phyloP scores from a whole-genome alignment of 2,113 vertebrate species.

The Pomatostomus ruficeps region DNA sequence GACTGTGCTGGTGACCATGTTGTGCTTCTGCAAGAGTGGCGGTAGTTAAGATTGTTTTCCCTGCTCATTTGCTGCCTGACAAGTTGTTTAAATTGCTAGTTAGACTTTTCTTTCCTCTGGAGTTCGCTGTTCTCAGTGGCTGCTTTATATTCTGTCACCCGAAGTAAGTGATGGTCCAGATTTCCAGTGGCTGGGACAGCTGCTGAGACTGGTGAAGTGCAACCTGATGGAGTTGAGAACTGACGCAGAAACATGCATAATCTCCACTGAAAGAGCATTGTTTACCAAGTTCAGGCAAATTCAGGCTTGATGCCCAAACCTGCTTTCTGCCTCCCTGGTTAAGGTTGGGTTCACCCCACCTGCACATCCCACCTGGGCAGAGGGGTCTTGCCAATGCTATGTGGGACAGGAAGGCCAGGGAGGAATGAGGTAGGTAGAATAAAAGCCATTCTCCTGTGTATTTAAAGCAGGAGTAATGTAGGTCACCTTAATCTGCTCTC shows the following conservation, averaged over 20 bases:
- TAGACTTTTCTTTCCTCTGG: neutral
- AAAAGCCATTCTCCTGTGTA: neutral
- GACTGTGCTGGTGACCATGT: neutral
- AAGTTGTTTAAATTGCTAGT: neutral
- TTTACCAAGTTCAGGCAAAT: neutral
- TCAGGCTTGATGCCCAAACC: neutral
- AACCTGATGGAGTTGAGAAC: neutral
- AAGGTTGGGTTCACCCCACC: neutral
- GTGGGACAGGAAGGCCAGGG: neutral
- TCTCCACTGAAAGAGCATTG: neutral
- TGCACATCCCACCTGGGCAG: neutral
- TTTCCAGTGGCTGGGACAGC: neutral
- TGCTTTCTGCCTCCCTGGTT: neutral
- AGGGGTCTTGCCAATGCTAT: neutral
- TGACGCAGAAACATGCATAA: accelerated
- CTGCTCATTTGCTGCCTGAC: neutral
- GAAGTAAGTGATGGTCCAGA: neutral
- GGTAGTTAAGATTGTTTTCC: neutral
- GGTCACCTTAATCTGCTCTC: neutral
- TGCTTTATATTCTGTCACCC: neutral
- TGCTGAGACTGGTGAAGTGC: accelerated
- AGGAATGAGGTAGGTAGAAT: neutral
- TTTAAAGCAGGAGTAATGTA: neutral
- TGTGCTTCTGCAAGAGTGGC: neutral
- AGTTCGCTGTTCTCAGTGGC: neutral